Percentiles rank a stretch among this genome's conserved stretches.
phyloP scores from a whole-genome alignment of 2,113 vertebrate species.

The Pygoscelis antarcticus region DNA sequence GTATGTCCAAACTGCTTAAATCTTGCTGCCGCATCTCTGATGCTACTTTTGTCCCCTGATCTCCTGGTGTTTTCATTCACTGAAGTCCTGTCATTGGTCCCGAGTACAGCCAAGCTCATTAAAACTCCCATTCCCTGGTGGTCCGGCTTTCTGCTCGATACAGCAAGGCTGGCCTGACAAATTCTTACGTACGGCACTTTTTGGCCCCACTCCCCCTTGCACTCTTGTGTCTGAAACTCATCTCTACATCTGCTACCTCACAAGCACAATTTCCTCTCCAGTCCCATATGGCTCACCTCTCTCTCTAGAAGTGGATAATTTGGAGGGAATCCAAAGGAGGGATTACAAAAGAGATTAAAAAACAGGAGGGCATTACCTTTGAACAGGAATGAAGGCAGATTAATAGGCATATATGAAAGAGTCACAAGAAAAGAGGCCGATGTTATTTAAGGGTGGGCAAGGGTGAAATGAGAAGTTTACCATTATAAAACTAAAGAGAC shows the following conservation, averaged over 20 bases:
- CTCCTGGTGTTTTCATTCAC: background rate
- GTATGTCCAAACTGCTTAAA: background rate
- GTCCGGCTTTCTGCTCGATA: background rate
- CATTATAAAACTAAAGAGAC: background rate
- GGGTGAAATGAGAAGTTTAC: background rate
- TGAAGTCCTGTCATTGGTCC: background rate
- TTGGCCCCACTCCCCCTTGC: background rate
- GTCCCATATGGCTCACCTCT: constrained; percentile 8
- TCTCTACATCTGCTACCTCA: background rate
- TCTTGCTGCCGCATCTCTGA: background rate
- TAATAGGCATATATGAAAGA: background rate
- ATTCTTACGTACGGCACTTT: background rate
- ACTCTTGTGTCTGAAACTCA: background rate
- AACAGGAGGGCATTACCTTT: background rate
- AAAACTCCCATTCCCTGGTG: background rate
- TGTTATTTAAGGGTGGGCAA: background rate
- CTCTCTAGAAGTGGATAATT: background rate
- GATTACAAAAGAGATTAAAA: background rate
- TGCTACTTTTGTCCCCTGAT: background rate
- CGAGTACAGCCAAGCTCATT: background rate
- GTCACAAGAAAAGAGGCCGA: background rate
- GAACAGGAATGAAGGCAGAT: background rate
- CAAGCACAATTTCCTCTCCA: constrained; percentile 8
- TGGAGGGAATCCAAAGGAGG: constrained; percentile 17
- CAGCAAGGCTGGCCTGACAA: background rate